phyloP scores from a whole-genome alignment of 2,797 vertebrate genomes.

The Pogonophryne albipinna region DNA sequence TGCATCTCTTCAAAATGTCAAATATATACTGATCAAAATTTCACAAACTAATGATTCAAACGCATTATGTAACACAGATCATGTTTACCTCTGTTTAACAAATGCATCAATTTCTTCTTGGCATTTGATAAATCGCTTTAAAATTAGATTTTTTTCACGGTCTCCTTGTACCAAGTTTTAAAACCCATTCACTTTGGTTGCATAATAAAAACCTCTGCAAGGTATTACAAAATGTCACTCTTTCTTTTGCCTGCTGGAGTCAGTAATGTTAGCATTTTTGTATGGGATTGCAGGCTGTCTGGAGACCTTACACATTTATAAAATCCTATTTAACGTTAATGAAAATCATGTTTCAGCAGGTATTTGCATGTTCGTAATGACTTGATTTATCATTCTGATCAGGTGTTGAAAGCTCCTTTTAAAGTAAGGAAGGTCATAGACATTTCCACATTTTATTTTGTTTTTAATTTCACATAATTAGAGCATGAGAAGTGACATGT shows the following conservation, averaged over 20 bases:
- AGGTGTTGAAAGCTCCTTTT: background rate
- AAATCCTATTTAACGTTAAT: background rate
- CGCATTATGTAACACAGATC: background rate
- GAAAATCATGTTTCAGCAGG: background rate
- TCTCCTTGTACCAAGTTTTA: background rate
- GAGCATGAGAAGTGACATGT: background rate
- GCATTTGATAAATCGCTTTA: background rate
- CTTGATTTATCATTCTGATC: background rate
- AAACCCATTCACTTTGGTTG: background rate
- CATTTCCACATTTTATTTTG: background rate
- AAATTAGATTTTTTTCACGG: too few species aligned
- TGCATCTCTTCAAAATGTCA: background rate
- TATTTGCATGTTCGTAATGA: background rate
- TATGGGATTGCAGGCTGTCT: background rate
- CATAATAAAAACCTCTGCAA: background rate
- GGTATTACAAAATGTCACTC: background rate
- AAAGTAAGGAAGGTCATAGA: conserved; percentile 17
- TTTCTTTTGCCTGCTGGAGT: background rate
- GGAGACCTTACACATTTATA: background rate
- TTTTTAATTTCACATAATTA: background rate
- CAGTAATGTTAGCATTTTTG: background rate
- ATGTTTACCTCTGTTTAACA: background rate
- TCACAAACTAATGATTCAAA: conserved; percentile 7
- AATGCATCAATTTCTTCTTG: background rate
- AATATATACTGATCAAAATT: conserved; percentile 2